A percentile compares a stretch with the other conserved stretches of the same genome.
These are phyloP conservation scores for Trimorus sp. DNA, from an alignment of 2,888 invertebrate species.

Conservation along the genomic window DNA sequence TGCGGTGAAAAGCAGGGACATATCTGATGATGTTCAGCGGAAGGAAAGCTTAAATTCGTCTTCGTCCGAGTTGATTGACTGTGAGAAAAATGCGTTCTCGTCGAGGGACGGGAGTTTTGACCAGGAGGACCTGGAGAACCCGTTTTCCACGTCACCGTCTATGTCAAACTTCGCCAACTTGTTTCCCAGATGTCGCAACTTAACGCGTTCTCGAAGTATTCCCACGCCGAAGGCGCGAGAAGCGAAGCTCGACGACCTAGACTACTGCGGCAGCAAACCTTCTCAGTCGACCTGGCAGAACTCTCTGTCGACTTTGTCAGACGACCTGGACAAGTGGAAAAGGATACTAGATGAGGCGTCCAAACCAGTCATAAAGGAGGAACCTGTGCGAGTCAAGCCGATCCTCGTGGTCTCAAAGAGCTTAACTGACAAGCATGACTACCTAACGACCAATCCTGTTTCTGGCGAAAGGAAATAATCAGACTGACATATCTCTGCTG, in stretches of 20 bases:
- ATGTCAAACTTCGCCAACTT: slow-evolving; percentile 29
- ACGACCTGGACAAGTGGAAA: slow-evolving; percentile 57
- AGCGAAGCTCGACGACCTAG: slow-evolving; percentile 46
- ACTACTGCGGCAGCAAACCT: slow-evolving; percentile 58
- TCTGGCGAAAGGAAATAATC: slow-evolving; percentile 43
- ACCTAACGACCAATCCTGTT: slow-evolving; percentile 46
- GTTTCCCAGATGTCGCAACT: slow-evolving; percentile 34
- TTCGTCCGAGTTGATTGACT: slow-evolving; percentile 48
- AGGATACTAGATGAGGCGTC: slow-evolving; percentile 51
- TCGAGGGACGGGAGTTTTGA: slow-evolving; percentile 38
- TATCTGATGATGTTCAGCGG: slow-evolving; percentile 78
- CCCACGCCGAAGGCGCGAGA: slow-evolving; percentile 55
- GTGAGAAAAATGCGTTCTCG: slow-evolving; percentile 58
- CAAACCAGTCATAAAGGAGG: slow-evolving; percentile 45
- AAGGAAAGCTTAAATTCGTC: slow-evolving; percentile 72
- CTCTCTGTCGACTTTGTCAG: slow-evolving; percentile 53
- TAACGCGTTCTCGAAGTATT: slow-evolving; percentile 57
- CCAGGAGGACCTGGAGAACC: slow-evolving; percentile 45
- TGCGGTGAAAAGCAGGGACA: slow-evolving; percentile 79
- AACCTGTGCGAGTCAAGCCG: slow-evolving; percentile 46
- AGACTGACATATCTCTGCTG: too few species aligned
- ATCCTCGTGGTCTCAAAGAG: slow-evolving; percentile 57
- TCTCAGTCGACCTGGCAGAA: slow-evolving; percentile 60
- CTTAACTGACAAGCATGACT: slow-evolving; percentile 51
- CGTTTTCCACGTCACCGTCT: slow-evolving; percentile 55